Conservation (phyloP, 2,888 invertebrate genomes). For the Myathropa florea region DNA sequence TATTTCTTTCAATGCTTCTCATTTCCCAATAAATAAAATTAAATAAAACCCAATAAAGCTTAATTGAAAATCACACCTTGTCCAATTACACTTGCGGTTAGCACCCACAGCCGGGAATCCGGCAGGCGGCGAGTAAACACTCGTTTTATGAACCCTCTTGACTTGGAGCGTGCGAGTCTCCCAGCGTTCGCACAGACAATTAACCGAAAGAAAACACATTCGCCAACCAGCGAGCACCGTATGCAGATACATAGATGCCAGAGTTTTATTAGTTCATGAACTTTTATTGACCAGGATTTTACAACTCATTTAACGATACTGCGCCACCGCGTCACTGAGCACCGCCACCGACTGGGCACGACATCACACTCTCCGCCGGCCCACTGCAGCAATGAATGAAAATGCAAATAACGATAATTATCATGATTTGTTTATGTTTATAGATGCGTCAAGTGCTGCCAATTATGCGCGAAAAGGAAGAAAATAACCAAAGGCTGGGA, state of each 20-base stretch:
- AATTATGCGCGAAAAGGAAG: background rate
- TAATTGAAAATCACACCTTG: slow-evolving; percentile 62
- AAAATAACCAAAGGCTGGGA: slow-evolving; percentile 8
- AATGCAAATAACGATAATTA: slow-evolving; percentile 58
- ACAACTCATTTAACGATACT: slow-evolving; percentile 63
- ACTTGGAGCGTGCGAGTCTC: background rate
- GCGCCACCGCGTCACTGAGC: background rate
- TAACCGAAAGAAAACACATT: slow-evolving; percentile 38
- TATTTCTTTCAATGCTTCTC: background rate
- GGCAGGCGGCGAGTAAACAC: slow-evolving; percentile 44
- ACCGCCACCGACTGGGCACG: background rate
- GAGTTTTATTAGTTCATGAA: slow-evolving; percentile 65
- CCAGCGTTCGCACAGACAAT: slow-evolving; percentile 17
- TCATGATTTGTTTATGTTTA: slow-evolving; percentile 62
- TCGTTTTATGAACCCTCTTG: slow-evolving; percentile 18
- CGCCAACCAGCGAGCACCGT: background rate
- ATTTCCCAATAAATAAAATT: slow-evolving; percentile 13
- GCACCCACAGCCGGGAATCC: slow-evolving; percentile 14
- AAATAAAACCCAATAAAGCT: slow-evolving; percentile 43
- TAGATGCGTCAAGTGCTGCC: slow-evolving; percentile 35
- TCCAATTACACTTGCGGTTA: slow-evolving; percentile 22
- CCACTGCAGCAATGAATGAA: slow-evolving; percentile 10
- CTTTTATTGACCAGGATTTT: slow-evolving; percentile 66
- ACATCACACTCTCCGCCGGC: slow-evolving; percentile 18
- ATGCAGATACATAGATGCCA: slow-evolving; percentile 11